A percentile compares a stretch with the other conserved stretches of the same genome.
These are phyloP conservation scores for Bombus waltoni DNA, from an alignment of 1,140 invertebrate genomes.

Conservation along the genomic window DNA sequence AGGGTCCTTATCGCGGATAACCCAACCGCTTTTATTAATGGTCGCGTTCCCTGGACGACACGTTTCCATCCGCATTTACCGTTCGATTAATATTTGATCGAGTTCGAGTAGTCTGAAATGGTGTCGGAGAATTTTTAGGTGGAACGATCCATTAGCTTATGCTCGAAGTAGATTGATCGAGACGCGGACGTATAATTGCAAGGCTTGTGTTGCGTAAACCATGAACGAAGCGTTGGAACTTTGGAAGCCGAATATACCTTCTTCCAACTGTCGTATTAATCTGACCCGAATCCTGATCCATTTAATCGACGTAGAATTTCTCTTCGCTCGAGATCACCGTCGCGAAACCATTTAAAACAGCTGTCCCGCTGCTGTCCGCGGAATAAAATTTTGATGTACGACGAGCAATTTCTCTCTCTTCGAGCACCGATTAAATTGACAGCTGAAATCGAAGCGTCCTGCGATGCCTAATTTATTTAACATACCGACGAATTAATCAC, in stretches of 20 bases:
- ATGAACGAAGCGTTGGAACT: background rate
- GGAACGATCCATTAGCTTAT: background rate
- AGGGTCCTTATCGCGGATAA: slow-evolving; percentile 70
- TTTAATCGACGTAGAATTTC: background rate
- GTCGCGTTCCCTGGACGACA: slow-evolving; percentile 54
- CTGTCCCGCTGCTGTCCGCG: background rate
- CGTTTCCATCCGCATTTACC: slow-evolving; percentile 19
- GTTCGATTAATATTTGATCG: slow-evolving; percentile 11
- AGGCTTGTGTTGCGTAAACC: too few relatives aligned
- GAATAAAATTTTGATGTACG: slow-evolving; percentile 19
- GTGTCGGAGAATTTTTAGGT: background rate
- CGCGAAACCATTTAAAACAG: slow-evolving; percentile 1
- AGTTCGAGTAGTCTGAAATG: background rate
- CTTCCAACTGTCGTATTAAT: background rate
- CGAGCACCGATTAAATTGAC: slow-evolving; percentile 1
- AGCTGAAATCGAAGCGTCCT: slow-evolving; percentile 9
- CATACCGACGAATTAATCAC: slow-evolving; percentile 6
- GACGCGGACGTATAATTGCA: background rate
- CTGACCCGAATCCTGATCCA: background rate
- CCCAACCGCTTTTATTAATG: slow-evolving; percentile 70
- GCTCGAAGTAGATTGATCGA: background rate
- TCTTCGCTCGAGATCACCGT: background rate
- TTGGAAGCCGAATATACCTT: too few relatives aligned
- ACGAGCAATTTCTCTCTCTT: slow-evolving; percentile 12
- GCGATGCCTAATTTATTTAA: slow-evolving; percentile 24